Evolutionary conservation across 2,888 invertebrate species (phyloP).

Genomic region (Lithophane semibrunnea): DNA sequence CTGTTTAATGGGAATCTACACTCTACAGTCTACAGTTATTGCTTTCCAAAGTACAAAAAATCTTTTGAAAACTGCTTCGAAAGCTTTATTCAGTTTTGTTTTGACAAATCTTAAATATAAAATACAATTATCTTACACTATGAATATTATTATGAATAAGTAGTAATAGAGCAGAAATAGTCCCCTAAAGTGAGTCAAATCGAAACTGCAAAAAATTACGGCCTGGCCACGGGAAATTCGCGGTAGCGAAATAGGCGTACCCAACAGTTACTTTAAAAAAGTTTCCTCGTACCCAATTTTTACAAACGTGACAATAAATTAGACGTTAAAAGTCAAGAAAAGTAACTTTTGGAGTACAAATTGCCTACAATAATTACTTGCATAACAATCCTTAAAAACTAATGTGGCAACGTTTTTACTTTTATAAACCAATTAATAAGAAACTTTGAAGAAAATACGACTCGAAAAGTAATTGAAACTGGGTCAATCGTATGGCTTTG

Average conservation of each 20-base stretch:
- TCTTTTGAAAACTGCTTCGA: not conserved
- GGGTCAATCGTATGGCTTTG: slow-evolving; percentile 18
- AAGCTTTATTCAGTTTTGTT: not conserved
- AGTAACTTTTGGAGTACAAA: not conserved
- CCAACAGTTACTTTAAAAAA: not conserved
- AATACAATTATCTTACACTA: no score
- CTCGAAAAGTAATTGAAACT: slow-evolving; percentile 28
- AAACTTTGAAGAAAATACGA: slow-evolving; percentile 35
- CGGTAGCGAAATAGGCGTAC: no score
- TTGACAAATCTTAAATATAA: no score
- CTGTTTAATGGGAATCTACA: not conserved
- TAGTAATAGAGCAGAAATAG: no score
- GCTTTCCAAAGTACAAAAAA: not conserved
- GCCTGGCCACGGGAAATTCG: no score
- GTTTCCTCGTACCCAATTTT: not conserved
- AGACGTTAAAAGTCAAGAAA: not conserved
- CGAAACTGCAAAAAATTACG: not conserved
- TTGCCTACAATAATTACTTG: slow-evolving; percentile 3
- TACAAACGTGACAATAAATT: slow-evolving; percentile 6
- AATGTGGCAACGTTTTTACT: slow-evolving; percentile 7
- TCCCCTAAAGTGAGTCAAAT: not conserved
- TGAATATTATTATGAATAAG: no score
- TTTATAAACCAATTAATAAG: slow-evolving; percentile 34
- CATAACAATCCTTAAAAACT: slow-evolving; percentile 5
- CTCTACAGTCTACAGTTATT: no score